phyloP scores from a whole-genome alignment of 2,797 vertebrate species.

The Sebastes minor region DNA sequence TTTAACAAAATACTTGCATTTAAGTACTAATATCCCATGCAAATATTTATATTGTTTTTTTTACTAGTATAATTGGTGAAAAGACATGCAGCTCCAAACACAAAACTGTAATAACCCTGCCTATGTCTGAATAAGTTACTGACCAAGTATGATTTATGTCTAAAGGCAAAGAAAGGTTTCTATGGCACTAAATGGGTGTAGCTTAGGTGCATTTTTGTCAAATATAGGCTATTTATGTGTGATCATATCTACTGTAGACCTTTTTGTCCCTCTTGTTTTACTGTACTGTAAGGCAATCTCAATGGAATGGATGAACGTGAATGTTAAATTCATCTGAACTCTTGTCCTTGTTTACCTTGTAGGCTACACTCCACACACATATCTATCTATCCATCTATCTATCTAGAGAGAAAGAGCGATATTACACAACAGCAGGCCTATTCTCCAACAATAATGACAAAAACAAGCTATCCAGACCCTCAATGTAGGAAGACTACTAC shows the following conservation, averaged over 20 bases:
- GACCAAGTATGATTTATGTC: slow-evolving; percentile 75
- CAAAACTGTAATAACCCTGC: slow-evolving; percentile 65
- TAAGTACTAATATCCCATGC: slow-evolving; percentile 69
- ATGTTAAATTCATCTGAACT: slow-evolving; percentile 63
- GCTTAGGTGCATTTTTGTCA: slow-evolving; percentile 79
- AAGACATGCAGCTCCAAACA: slow-evolving; percentile 71
- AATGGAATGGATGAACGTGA: slow-evolving; percentile 76
- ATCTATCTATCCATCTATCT: not conserved
- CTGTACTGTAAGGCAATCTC: slow-evolving; percentile 80
- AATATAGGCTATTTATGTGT: slow-evolving; percentile 77
- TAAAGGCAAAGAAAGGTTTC: slow-evolving; percentile 85
- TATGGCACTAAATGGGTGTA: slow-evolving; percentile 85
- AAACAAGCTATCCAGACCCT: slow-evolving; percentile 57
- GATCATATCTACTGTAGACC: slow-evolving; percentile 70
- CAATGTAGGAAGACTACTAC: slow-evolving; percentile 78
- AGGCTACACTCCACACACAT: slow-evolving; percentile 58
- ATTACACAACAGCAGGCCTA: slow-evolving; percentile 66
- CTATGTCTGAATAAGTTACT: slow-evolving; percentile 69
- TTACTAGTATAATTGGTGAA: slow-evolving; percentile 56
- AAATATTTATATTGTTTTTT: slow-evolving; percentile 55
- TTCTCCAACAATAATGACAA: slow-evolving; percentile 47
- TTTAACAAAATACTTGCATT: slow-evolving; percentile 68
- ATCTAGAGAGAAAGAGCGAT: slow-evolving; percentile 22
- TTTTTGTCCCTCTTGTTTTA: slow-evolving; percentile 61
- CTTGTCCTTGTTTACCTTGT: slow-evolving; percentile 53